A percentile compares a stretch with the other conserved stretches of the same genome.
These are phyloP conservation scores for Crossaster papposus DNA, from an alignment of 53 echinoderm and acorn worm genomes.

Conservation along the genomic window DNA sequence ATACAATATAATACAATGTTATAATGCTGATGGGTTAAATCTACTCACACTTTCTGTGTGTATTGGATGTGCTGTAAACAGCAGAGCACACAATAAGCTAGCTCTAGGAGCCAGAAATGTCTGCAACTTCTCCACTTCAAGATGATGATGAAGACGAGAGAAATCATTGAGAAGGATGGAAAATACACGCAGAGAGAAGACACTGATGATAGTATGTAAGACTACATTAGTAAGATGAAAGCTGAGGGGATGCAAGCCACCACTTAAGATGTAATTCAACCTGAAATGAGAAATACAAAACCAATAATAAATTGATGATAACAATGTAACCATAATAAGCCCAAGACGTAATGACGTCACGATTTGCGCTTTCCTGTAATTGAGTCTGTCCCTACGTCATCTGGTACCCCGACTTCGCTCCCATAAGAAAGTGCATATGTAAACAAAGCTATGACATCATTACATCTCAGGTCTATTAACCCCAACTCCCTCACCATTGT, in stretches of 20 bases:
- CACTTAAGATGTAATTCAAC: slow-evolving; percentile 81
- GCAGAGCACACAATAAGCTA: slow-evolving; percentile 77
- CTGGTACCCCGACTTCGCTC: too few species aligned
- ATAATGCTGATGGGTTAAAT: too few species aligned
- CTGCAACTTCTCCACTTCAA: background rate
- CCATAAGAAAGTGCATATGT: too few species aligned
- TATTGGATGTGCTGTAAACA: slow-evolving; percentile 92
- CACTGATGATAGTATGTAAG: slow-evolving; percentile 77
- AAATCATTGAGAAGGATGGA: slow-evolving; percentile 56
- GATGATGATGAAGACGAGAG: background rate
- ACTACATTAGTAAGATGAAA: slow-evolving; percentile 89
- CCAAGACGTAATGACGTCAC: too few species aligned
- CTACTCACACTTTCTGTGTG: slow-evolving; percentile 97
- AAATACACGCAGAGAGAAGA: slow-evolving; percentile 71
- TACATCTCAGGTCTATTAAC: too few species aligned
- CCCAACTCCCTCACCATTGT: too few species aligned
- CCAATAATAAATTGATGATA: too few species aligned
- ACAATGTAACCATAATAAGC: too few species aligned
- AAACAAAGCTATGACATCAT: too few species aligned
- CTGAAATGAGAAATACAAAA: slow-evolving; percentile 43
- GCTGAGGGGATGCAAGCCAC: slow-evolving; percentile 76
- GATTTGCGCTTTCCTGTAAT: too few species aligned
- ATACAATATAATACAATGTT: too few species aligned
- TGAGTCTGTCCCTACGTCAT: too few species aligned
- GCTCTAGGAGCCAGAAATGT: slow-evolving; percentile 66